Evolutionary conservation across 2,113 vertebrate genomes (phyloP).

Genomic region (Thryonomys swinderianus): DNA sequence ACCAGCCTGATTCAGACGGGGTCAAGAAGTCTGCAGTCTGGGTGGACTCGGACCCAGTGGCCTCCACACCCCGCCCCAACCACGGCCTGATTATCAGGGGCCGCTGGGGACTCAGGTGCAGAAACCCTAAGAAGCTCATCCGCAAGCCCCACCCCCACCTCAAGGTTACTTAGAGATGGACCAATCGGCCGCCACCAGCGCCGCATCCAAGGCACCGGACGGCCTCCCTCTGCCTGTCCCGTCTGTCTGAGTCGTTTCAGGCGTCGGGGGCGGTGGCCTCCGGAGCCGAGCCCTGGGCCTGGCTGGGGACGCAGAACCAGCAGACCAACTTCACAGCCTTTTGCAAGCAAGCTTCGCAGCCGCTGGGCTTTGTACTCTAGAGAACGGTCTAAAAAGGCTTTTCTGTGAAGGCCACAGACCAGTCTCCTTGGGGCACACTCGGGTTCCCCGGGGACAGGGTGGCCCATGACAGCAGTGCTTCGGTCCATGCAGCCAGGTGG

Average conservation of each 20-base stretch:
- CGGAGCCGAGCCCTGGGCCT: neutral
- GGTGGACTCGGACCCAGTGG: neutral
- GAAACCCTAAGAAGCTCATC: neutral
- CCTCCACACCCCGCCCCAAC: neutral
- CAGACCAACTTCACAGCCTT: neutral
- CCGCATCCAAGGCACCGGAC: neutral
- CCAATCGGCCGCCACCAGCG: neutral
- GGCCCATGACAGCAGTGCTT: neutral
- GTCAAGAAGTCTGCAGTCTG: neutral
- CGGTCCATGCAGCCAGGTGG: neutral
- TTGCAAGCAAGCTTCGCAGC: neutral
- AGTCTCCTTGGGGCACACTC: neutral
- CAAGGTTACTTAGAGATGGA: neutral
- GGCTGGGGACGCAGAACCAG: neutral
- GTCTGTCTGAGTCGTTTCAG: neutral
- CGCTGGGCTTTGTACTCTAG: neutral
- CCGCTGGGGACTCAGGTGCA: too few relatives aligned
- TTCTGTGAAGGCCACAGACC: neutral
- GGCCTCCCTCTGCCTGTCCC: too few relatives aligned
- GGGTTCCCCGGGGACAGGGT: neutral
- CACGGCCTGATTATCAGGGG: neutral
- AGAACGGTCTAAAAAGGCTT: neutral
- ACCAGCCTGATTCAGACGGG: neutral
- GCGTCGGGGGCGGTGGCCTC: neutral
- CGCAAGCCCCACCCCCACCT: neutral